phyloP scores from a whole-genome alignment of 2,888 invertebrate species.

The Cryptus viduatorius region DNA sequence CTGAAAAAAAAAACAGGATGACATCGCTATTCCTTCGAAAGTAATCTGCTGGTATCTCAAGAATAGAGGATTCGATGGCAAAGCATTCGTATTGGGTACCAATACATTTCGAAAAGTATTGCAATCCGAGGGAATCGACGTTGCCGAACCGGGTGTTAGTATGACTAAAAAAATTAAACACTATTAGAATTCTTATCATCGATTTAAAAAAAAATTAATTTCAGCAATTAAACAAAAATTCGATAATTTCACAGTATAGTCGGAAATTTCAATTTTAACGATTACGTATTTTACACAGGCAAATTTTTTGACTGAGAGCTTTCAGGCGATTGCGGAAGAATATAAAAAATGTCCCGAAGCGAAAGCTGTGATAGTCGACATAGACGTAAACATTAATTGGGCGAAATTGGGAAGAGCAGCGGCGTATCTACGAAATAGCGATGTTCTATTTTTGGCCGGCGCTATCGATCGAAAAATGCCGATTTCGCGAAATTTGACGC shows the following conservation, averaged over 20 bases:
- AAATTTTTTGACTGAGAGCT: conserved; percentile 47
- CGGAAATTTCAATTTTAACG: not conserved
- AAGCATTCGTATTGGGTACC: conserved; percentile 85
- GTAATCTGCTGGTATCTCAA: conserved; percentile 87
- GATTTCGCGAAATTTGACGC: conserved; percentile 78
- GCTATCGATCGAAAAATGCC: conserved; percentile 85
- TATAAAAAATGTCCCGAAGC: conserved; percentile 77
- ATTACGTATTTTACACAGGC: conserved; percentile 65
- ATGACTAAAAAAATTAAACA: conserved; percentile 19
- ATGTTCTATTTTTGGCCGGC: conserved; percentile 86
- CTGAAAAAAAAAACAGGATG: conserved; percentile 78
- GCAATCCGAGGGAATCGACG: conserved; percentile 84
- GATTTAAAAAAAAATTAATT: too few species aligned
- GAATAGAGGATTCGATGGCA: conserved; percentile 86
- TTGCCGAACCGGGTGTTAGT: conserved; percentile 78
- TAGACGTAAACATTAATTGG: conserved; percentile 86
- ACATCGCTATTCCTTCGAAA: conserved; percentile 86
- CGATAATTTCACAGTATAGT: too few species aligned
- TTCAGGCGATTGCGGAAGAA: conserved; percentile 22
- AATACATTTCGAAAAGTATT: conserved; percentile 83
- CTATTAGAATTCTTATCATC: not conserved
- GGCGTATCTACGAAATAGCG: conserved; percentile 85
- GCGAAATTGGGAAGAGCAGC: conserved; percentile 86
- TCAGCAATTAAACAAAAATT: too few species aligned
- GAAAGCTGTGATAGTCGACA: conserved; percentile 87